These are phyloP conservation scores for Aphis gossypii DNA, from an alignment of 1,140 invertebrate species.

Conservation along the genomic window DNA sequence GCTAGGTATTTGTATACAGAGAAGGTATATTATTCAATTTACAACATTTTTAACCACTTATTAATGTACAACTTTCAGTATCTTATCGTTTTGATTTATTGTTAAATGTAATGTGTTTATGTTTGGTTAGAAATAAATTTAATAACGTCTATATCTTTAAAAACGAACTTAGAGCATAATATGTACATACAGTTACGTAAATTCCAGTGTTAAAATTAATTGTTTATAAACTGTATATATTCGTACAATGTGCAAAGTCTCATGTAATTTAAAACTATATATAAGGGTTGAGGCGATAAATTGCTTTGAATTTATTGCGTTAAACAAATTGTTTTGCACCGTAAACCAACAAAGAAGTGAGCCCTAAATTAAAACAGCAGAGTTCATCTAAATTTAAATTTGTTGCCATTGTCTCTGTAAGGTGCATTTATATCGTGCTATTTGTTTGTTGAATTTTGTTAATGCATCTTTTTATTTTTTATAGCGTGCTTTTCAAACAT, in stretches of 20 bases:
- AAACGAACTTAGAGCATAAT: neutral
- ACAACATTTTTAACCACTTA: neutral
- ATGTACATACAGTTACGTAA: neutral
- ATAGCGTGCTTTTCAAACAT: neutral
- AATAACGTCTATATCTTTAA: neutral
- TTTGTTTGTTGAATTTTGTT: neutral
- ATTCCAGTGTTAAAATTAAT: conserved; percentile 24
- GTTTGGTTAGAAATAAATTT: neutral
- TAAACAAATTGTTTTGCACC: neutral
- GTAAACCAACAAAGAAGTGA: neutral
- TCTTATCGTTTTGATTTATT: neutral
- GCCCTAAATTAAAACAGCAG: neutral
- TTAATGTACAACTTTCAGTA: neutral
- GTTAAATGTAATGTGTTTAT: neutral
- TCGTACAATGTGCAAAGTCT: neutral
- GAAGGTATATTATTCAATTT: neutral
- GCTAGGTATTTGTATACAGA: neutral
- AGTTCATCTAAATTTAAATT: neutral
- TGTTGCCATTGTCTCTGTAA: neutral
- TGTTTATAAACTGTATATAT: neutral
- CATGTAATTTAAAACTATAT: neutral
- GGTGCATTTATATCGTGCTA: neutral
- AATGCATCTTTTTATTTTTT: neutral
- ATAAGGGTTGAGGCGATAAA: neutral
- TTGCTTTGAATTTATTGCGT: conserved; percentile 18